Evolutionary conservation across 2,888 invertebrate genomes (phyloP), one percentile per base, ranked within the genome.

Genomic region (Mermis nigrescens): DNA sequence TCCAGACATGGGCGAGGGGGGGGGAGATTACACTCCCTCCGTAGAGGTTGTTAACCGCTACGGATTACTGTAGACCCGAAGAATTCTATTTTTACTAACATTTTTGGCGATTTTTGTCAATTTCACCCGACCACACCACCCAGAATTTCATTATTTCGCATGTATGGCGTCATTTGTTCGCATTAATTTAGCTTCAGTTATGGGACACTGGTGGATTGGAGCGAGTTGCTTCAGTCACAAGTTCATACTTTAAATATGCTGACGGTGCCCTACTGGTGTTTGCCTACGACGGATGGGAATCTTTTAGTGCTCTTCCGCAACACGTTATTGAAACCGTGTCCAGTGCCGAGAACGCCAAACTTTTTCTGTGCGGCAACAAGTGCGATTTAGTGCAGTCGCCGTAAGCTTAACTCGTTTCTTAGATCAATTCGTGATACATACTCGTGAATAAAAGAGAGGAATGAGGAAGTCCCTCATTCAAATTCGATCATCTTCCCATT

Each of bases 201-300:
- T 92, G 91, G 90, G 92, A 92, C 72, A 92, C 92, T 45, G 91
- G 90, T 65, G 91, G 91, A 55, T 89, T 92, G 87, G 92, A 92
- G 75, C 79, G 91, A 67, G 89, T 91, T 63, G 90, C 90, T 53
- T 89, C 89, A 1, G 86, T 92, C 26, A 91, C 91, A 15, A 87
- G 88, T 31, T 88, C 87, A 71, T 92, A 92, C 73, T 92, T 90
- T 74, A 90, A 91, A 76, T 89, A 89, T 76, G 86, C 91, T 1
- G 89, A 90, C 73, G 91, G 89, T 62, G 91, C 90, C 60, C 82
- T 92, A 67, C 77, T 92, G 63, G 89, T 90, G 3, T 92, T 90
- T 76, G 83, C 87, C 45, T 76, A 88, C 64, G 87, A 89, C 71
- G 88, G 88, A 77, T 82, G 85, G 7, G 85, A 90, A 45, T 89